These are phyloP conservation scores for Salvator merianae DNA, from an alignment of 2,113 vertebrate species.

Conservation along the genomic window DNA sequence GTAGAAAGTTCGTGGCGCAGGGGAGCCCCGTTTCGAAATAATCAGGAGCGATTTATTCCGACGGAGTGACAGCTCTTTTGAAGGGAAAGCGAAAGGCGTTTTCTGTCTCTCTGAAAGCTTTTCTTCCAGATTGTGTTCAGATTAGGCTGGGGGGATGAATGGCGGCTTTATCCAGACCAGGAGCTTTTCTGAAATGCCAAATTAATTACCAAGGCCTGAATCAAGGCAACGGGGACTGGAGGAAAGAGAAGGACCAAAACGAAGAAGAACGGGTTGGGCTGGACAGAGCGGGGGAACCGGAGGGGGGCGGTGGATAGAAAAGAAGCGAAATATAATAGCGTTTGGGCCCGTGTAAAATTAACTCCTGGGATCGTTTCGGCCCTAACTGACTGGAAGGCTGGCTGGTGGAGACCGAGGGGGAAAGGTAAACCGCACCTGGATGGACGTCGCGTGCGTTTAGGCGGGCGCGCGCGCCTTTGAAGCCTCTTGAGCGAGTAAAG, in stretches of 20 bases:
- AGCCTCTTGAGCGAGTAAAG: background rate
- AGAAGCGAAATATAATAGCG: too few relatives aligned
- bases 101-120: conserved; percentile 84
- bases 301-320: fast-evolving
- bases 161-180: conserved; percentile 84
- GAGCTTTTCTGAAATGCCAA: conserved; percentile 88
- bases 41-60: conserved; percentile 79
- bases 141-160: conserved; percentile 85
- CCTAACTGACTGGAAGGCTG: background rate
- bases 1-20: conserved; percentile 45
- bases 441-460: background rate
- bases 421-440: too few relatives aligned
- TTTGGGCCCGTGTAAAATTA: background rate
- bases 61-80: conserved; percentile 86
- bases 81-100: conserved; percentile 83
- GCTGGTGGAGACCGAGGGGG: background rate
- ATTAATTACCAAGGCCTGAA: conserved; percentile 87
- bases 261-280: background rate
- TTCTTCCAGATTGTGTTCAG: conserved; percentile 86
- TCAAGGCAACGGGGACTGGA: conserved; percentile 47
- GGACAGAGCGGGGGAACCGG: background rate
- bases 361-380: background rate
- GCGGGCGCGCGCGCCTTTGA: too few relatives aligned
- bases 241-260: background rate
- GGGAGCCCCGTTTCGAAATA: conserved; percentile 69